A percentile compares a stretch with the other conserved stretches of the same genome.
Evolutionary conservation across 2,888 invertebrate genomes (phyloP).

Genomic region (Leptothorax acervorum): DNA sequence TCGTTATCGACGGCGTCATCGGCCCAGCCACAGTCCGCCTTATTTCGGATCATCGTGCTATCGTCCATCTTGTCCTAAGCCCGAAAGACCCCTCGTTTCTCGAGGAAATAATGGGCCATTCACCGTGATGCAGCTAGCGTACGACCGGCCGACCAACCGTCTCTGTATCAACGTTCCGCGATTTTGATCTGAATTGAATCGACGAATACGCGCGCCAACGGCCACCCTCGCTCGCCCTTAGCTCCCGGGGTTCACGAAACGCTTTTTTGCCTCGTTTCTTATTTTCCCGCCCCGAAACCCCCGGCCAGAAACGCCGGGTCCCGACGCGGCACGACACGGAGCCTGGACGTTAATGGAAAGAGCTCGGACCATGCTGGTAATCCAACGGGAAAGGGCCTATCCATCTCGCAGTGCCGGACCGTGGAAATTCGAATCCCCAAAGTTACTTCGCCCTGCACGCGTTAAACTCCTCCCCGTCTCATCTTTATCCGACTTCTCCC

Average conservation of each 20-base stretch:
- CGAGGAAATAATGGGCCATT: conserved; percentile 71
- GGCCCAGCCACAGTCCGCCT: conserved; percentile 50
- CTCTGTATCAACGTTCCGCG: conserved; percentile 61
- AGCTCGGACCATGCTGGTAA: conserved; percentile 58
- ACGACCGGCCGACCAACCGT: conserved; percentile 43
- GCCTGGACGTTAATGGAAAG: conserved; percentile 68
- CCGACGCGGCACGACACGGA: conserved; percentile 33
- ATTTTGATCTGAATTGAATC: conserved; percentile 72
- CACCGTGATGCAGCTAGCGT: conserved; percentile 55
- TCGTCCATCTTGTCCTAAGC: conserved; percentile 68
- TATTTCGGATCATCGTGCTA: conserved; percentile 54
- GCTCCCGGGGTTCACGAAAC: conserved; percentile 15
- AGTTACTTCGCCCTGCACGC: conserved; percentile 41
- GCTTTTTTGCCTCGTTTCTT: conserved; percentile 15
- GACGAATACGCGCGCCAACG: conserved; percentile 43
- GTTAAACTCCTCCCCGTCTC: conserved; percentile 8
- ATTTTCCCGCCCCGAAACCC: conserved; percentile 24
- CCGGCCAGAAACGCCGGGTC: conserved; percentile 26
- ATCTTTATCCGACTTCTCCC: neutral
- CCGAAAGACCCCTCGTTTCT: conserved; percentile 64
- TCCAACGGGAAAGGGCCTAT: conserved; percentile 63
- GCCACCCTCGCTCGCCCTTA: conserved; percentile 23
- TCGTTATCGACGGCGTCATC: conserved; percentile 61
- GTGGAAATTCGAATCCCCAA: conserved; percentile 25
- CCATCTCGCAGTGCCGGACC: conserved; percentile 53